Percentiles rank a stretch among this genome's conserved stretches.
Evolutionary conservation across 1,140 invertebrate genomes (phyloP).

Genomic region (Drosophila sp.): DNA sequence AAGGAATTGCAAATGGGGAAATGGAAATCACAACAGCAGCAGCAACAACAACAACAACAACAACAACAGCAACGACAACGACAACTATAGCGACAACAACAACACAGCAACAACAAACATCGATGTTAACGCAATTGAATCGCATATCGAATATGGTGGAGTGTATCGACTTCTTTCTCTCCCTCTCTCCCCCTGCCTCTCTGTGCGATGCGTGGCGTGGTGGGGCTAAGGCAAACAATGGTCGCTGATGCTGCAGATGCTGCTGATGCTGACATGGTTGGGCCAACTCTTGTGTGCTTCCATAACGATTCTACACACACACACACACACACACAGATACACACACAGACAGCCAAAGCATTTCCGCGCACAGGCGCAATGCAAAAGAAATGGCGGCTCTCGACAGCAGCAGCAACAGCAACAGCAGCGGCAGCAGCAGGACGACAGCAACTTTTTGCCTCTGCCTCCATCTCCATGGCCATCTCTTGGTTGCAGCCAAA

Average conservation of each 20-base stretch:
- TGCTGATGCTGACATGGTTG: constrained; percentile 63
- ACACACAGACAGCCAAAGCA: constrained; percentile 22
- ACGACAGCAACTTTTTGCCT: constrained; percentile 15
- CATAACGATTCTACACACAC: constrained; percentile 48
- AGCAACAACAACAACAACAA: constrained; percentile 23
- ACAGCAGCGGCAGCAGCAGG: neutral
- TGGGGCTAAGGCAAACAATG: constrained; percentile 71
- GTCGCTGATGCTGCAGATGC: constrained; percentile 51
- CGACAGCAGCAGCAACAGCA: constrained; percentile 17
- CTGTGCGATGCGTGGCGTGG: constrained; percentile 43
- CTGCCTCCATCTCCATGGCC: constrained; percentile 39
- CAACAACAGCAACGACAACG: constrained; percentile 23
- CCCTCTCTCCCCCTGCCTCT: constrained; percentile 12
- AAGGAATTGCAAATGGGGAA: constrained; percentile 69
- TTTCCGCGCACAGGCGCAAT: constrained; percentile 74
- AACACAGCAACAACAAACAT: constrained; percentile 13
- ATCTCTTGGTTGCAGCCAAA: constrained; percentile 25
- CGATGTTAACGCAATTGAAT: constrained; percentile 45
- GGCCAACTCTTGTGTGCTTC: constrained; percentile 55
- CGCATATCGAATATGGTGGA: constrained; percentile 59
- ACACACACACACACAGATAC: constrained; percentile 20
- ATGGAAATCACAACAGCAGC: constrained; percentile 54
- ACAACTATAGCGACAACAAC: constrained; percentile 19
- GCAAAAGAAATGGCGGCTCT: constrained; percentile 70
- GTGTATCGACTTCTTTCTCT: constrained; percentile 26